phyloP scores from a whole-genome alignment of 2,888 invertebrate genomes.

The Chaetogeoica ovagalla region DNA sequence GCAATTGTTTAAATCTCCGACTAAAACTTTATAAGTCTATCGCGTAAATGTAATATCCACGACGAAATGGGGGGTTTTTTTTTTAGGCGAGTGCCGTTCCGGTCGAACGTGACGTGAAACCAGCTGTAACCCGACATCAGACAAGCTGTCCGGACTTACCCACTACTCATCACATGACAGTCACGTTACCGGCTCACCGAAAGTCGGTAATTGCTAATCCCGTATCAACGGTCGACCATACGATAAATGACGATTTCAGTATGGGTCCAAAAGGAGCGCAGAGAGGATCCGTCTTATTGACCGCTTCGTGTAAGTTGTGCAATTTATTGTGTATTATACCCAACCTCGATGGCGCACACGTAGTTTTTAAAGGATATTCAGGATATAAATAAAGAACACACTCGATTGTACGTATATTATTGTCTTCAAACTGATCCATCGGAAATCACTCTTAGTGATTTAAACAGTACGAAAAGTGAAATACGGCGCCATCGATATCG shows the following conservation, averaged over 20 bases:
- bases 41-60: no score
- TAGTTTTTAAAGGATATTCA: no score
- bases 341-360: no score
- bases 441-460: no score
- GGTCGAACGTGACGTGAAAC: constrained; percentile 23
- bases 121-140: constrained; percentile 37
- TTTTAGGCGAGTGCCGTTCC: neutral
- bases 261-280: constrained; percentile 40
- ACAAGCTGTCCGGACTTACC: constrained; percentile 51
- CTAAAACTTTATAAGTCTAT: no score
- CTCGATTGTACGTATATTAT: no score
- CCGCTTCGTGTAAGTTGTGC: constrained; percentile 38
- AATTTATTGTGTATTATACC: neutral
- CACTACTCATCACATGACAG: constrained; percentile 25
- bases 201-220: constrained; percentile 29
- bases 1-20: no score
- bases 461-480: no score
- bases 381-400: no score
- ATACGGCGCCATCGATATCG: no score
- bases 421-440: no score
- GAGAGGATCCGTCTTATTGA: constrained; percentile 20
- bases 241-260: constrained; percentile 35
- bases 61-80: neutral
- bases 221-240: constrained; percentile 22
- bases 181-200: constrained; percentile 33